Evolutionary conservation across 2,113 vertebrate species (phyloP).

Genomic region (Megaptera novaeangliae): DNA sequence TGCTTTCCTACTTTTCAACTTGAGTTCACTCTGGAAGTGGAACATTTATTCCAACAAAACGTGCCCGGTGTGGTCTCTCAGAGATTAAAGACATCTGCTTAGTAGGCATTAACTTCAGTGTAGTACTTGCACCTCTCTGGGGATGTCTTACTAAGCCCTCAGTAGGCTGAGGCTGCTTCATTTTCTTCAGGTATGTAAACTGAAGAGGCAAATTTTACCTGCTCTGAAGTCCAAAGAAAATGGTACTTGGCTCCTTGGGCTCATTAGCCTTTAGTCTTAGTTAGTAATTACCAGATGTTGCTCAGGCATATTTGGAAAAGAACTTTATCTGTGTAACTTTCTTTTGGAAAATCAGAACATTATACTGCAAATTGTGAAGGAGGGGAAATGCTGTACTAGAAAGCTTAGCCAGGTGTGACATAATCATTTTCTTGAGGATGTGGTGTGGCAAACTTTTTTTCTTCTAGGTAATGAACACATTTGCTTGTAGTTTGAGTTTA

Average conservation of each 20-base stretch:
- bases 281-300: neutral
- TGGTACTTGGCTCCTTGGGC: neutral
- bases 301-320: neutral
- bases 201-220: neutral
- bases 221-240: neutral
- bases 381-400: neutral
- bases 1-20: conserved; percentile 10
- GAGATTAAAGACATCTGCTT: neutral
- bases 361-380: neutral
- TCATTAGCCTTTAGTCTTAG: neutral
- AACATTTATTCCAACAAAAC: conserved; percentile 8
- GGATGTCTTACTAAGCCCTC: neutral
- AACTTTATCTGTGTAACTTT: neutral
- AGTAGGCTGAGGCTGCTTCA: neutral
- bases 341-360: conserved; percentile 22
- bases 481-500: neutral
- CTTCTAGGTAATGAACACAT: conserved; percentile 5
- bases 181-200: neutral
- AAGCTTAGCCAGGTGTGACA: conserved; percentile 26
- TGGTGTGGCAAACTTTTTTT: neutral
- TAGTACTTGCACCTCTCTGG: neutral
- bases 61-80: neutral
- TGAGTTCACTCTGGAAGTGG: neutral
- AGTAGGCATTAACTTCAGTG: neutral
- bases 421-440: neutral